phyloP scores from a whole-genome alignment of 2,797 vertebrate genomes.

The Tolypeutes matacus region DNA sequence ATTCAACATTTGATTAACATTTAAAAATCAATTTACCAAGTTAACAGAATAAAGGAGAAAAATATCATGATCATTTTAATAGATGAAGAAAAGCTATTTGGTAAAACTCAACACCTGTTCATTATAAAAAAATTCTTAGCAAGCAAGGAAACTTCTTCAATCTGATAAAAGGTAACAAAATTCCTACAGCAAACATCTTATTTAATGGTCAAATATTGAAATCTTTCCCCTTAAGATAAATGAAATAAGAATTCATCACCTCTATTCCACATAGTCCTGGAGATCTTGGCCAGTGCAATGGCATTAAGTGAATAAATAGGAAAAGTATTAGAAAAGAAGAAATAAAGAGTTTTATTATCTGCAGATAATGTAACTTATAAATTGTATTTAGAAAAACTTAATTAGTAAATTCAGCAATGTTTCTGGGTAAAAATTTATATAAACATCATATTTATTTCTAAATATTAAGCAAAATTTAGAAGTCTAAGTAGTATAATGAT shows the following conservation, averaged over 20 bases:
- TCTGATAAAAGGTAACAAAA: slow-evolving; percentile 38
- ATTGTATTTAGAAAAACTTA: not conserved
- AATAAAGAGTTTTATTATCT: not conserved
- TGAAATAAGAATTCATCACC: not conserved
- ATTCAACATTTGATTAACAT: slow-evolving; percentile 7
- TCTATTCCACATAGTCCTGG: not conserved
- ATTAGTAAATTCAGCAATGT: slow-evolving; percentile 13
- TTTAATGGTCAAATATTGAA: slow-evolving; percentile 5
- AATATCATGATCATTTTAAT: not conserved
- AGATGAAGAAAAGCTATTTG: not conserved
- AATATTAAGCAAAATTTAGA: slow-evolving; percentile 20
- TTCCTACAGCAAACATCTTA: not conserved
- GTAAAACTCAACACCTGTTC: slow-evolving; percentile 25
- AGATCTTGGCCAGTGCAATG: not conserved
- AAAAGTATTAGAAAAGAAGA: not conserved
- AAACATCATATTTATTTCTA: slow-evolving; percentile 8
- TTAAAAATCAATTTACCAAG: not conserved
- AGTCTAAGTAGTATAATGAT: not conserved
- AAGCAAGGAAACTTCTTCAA: not conserved
- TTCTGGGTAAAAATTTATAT: not conserved
- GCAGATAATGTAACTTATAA: not conserved
- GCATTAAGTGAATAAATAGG: not conserved
- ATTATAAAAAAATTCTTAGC: not conserved
- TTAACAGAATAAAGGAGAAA: slow-evolving; percentile 6
- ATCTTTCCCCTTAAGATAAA: not conserved